These are phyloP conservation scores for Xanthia togata DNA, from an alignment of 2,888 invertebrate genomes.

Conservation along the genomic window DNA sequence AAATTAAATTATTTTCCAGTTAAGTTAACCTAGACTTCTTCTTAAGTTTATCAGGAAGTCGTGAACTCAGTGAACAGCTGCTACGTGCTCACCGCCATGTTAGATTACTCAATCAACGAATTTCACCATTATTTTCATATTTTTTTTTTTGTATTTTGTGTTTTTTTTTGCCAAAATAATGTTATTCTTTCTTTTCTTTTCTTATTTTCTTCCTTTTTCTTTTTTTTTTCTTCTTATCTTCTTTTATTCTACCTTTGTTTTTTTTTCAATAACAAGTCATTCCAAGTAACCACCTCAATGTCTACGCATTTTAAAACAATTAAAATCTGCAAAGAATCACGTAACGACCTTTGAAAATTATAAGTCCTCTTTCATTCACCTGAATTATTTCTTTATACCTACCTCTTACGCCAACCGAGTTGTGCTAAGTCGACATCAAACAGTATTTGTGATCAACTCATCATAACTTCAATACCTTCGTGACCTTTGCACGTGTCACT, in stretches of 20 bases:
- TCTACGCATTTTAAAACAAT: neutral
- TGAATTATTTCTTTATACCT: conserved; percentile 1
- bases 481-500: neutral
- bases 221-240: no score
- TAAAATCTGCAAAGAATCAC: neutral
- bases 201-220: no score
- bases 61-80: neutral
- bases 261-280: neutral
- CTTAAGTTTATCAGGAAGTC: neutral
- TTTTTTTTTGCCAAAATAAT: no score
- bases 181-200: no score
- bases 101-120: no score
- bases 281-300: neutral
- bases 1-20: neutral
- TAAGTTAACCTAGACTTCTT: neutral
- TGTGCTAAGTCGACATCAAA: conserved; percentile 25
- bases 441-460: conserved; percentile 26
- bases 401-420: neutral
- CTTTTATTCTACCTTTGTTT: no score
- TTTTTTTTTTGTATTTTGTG: no score
- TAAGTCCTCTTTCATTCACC: neutral
- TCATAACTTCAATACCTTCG: conserved; percentile 27
- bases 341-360: conserved; percentile 3
- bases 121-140: no score
- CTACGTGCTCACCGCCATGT: no score